These are phyloP conservation scores for Datnioides undecimradiatus DNA, from an alignment of 2,113 vertebrate species.

Conservation along the genomic window DNA sequence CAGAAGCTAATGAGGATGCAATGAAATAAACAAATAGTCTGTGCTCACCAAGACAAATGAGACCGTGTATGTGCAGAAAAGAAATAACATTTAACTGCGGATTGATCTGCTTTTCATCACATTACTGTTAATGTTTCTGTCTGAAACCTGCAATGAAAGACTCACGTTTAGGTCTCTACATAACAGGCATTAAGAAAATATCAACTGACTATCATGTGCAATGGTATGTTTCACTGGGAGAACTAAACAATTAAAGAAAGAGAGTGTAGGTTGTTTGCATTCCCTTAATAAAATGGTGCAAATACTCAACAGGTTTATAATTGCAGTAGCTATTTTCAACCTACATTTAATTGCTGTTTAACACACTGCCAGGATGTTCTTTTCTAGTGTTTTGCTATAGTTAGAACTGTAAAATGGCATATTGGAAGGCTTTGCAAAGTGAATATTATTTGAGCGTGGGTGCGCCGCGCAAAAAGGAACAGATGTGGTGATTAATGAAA, in stretches of 20 bases:
- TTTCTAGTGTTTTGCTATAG: conserved; percentile 6
- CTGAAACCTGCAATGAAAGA: background rate
- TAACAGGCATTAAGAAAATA: background rate
- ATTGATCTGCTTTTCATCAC: conserved; percentile 51
- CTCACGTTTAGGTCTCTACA: background rate
- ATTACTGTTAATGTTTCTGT: background rate
- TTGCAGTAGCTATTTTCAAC: conserved; percentile 24
- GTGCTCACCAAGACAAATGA: conserved; percentile 40
- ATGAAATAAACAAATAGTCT: conserved; percentile 55
- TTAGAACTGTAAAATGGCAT: conserved; percentile 24
- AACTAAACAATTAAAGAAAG: background rate
- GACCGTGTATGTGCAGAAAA: conserved; percentile 5
- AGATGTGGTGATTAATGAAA: conserved; percentile 68
- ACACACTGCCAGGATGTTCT: conserved; percentile 42
- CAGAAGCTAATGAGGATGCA: conserved; percentile 48
- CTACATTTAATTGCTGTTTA: conserved; percentile 26
- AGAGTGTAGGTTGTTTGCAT: background rate
- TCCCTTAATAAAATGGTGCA: conserved; percentile 20
- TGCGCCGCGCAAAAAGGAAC: conserved; percentile 13
- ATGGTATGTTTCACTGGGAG: background rate
- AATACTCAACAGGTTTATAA: conserved; percentile 24
- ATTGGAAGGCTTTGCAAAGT: conserved; percentile 18
- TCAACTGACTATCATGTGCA: background rate
- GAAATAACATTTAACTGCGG: conserved; percentile 46
- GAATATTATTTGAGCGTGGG: conserved; percentile 36